These are phyloP conservation scores for Dissostichus mawsoni DNA, from an alignment of 2,113 vertebrate genomes.

Conservation along the genomic window DNA sequence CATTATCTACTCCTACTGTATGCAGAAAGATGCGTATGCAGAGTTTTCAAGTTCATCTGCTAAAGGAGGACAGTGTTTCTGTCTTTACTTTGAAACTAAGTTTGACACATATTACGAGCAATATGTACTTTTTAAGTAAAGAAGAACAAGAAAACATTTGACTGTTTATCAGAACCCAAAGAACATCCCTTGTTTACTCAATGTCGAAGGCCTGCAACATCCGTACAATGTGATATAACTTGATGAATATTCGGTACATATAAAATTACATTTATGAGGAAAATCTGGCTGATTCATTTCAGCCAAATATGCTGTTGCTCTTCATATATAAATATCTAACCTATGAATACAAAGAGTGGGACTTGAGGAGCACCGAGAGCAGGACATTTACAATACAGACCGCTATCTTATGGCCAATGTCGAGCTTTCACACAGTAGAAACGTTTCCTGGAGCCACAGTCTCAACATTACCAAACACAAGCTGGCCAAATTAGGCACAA, in stretches of 20 bases:
- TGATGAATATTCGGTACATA: not conserved
- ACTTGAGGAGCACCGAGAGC: slow-evolving; percentile 2
- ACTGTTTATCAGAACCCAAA: not conserved
- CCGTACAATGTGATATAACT: not conserved
- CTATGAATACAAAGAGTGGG: not conserved
- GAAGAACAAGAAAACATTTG: not conserved
- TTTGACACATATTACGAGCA: not conserved
- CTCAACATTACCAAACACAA: slow-evolving; percentile 84
- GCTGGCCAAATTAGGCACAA: slow-evolving; percentile 83
- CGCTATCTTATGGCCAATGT: slow-evolving; percentile 41
- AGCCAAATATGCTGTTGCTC: not conserved
- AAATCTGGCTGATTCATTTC: not conserved
- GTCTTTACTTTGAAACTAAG: not conserved
- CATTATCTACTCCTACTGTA: not conserved
- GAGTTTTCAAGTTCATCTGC: not conserved
- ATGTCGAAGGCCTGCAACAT: not conserved
- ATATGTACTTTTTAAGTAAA: too few relatives aligned
- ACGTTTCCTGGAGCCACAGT: slow-evolving; percentile 70
- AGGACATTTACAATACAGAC: slow-evolving; percentile 42
- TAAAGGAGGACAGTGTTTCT: not conserved
- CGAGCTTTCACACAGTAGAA: slow-evolving; percentile 60
- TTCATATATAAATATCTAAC: not conserved
- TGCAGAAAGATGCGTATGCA: not conserved
- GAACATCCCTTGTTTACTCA: not conserved
- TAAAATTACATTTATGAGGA: not conserved